phyloP scores from a whole-genome alignment of 64 coral and sea anemone species.

The Montipora foliosa region DNA sequence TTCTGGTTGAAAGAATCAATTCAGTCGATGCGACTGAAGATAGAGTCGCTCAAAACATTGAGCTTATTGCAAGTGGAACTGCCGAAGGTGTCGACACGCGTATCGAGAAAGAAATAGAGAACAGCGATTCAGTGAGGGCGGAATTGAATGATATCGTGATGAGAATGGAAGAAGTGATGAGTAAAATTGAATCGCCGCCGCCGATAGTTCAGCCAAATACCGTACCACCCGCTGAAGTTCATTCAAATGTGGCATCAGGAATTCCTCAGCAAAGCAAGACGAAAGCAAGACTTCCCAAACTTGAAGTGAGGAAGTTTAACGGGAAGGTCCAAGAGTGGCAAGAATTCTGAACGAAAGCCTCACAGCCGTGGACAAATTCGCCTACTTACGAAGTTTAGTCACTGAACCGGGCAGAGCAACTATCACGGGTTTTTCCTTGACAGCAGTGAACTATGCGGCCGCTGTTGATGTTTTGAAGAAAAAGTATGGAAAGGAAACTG shows the following conservation, averaged over 20 bases:
- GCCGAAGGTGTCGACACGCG: not conserved
- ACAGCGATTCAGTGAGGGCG: not conserved
- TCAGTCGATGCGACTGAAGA: not conserved
- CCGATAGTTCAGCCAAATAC: not conserved
- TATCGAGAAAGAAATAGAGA: not conserved
- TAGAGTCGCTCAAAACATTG: not conserved
- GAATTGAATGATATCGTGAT: not conserved
- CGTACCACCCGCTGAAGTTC: not conserved
- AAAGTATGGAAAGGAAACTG: conserved; percentile 9
- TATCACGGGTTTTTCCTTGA: conserved; percentile 36
- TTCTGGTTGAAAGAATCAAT: not conserved
- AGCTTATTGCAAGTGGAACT: not conserved
- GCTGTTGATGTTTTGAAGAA: conserved; percentile 44
- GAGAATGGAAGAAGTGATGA: not conserved
- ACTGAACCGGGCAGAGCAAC: conserved; percentile 33
- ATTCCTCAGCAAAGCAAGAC: not conserved
- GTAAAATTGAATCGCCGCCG: not conserved
- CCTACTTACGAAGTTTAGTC: conserved; percentile 50
- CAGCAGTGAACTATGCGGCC: conserved; percentile 23
- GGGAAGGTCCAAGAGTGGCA: conserved; percentile 44
- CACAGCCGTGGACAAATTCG: conserved; percentile 56
- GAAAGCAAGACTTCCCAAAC: conserved; percentile 42
- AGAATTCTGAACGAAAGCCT: conserved; percentile 42
- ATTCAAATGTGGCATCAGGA: not conserved
- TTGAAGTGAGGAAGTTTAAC: conserved; percentile 45